Evolutionary conservation across 2,888 invertebrate genomes (phyloP), one percentile per base, ranked within the genome.

Genomic region (Dicycla oo): DNA sequence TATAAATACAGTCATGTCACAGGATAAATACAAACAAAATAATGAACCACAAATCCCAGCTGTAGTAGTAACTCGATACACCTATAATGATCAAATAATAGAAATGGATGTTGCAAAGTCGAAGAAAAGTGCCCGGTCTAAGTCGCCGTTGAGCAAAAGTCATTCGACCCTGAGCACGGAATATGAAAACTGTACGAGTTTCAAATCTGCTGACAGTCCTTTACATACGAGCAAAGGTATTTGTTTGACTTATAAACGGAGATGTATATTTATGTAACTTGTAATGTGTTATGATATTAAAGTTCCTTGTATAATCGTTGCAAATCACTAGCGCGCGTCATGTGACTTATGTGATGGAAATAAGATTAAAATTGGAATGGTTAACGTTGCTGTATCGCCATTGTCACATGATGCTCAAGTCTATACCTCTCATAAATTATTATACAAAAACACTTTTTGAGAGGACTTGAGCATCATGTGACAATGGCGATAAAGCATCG

Each of bases 121-220:
- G 43, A 91, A 86, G 71, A 82, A 83, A 58, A 86, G 84, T 10
- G 85, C 86, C 0, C 89, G 90, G 34, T 95, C 94, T 0, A 94
- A 93, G 58, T 94, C 95, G 0, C 93, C 94, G 0, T 94, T 93
- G 0, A 93, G 90, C 71, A 94, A 91, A 83, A 95, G 92, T 75
- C 93, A 90, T 5, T 93, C 94, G 0, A 94, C 95, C 23, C 78
- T 93, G 30, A 94, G 93, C 72, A 95, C 95, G 0, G 93, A 95
- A 2, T 92, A 94, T 45, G 95, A 96, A 71, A 94, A 94, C 67
- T 88, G 82, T 69, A 81, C 75, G 0, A 94, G 94, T 81, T 94
- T 94, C 78, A 94, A 93, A 78, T 92, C 93, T 75, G 90, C 85
- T 7, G 91, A 91, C 56, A 95, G 94, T 71, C 93, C 93, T 0